phyloP scores from a whole-genome alignment of 2,113 vertebrate species.

The Antechinus stuartii region DNA sequence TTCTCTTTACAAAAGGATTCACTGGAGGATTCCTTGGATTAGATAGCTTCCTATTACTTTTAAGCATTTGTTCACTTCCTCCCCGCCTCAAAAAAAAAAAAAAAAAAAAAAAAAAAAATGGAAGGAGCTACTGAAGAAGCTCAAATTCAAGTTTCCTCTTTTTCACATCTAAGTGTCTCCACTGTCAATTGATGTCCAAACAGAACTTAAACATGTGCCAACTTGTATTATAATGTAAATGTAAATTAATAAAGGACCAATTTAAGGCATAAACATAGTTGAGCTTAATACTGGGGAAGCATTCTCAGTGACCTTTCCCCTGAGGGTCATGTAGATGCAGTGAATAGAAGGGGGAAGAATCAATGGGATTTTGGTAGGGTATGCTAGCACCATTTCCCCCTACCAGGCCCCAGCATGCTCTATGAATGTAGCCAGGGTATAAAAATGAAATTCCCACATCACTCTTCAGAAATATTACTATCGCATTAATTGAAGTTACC shows the following conservation, averaged over 20 bases:
- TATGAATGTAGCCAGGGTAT: background rate
- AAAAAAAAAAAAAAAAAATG: background rate
- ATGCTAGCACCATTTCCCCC: background rate
- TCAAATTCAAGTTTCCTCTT: background rate
- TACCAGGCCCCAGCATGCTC: background rate
- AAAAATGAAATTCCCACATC: background rate
- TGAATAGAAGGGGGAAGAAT: background rate
- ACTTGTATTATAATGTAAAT: slow-evolving; percentile 17
- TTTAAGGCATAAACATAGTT: background rate
- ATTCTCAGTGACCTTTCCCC: background rate
- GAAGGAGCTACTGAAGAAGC: slow-evolving; percentile 3
- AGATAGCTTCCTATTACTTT: background rate
- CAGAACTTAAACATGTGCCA: background rate
- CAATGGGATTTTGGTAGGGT: background rate
- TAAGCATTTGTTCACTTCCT: slow-evolving; percentile 52
- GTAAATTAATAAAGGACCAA: slow-evolving; percentile 13
- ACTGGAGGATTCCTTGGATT: slow-evolving; percentile 3
- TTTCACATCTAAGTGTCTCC: background rate
- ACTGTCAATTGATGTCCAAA: background rate
- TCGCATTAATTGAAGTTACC: background rate
- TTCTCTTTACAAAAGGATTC: slow-evolving; percentile 30
- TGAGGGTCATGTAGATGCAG: background rate
- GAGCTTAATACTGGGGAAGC: background rate
- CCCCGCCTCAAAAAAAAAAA: background rate
- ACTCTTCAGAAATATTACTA: background rate